Percentiles rank a stretch among this genome's conserved stretches.
phyloP scores from a whole-genome alignment of 2,888 invertebrate species.

The Drosophila nigricruria region DNA sequence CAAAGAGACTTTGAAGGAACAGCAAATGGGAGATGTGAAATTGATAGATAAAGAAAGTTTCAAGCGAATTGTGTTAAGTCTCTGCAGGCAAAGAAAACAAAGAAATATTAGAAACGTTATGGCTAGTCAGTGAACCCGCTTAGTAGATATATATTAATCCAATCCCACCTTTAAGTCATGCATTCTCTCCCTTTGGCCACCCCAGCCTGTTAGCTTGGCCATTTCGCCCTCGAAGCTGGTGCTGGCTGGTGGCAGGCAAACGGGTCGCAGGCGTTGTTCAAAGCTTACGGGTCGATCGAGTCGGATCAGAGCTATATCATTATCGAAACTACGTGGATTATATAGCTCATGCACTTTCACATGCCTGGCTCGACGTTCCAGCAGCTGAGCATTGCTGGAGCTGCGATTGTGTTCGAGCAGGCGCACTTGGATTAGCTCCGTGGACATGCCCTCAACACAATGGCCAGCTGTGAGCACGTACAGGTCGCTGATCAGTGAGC shows the following conservation, averaged over 20 bases:
- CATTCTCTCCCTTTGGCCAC: conserved; percentile 89
- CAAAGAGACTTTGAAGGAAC: conserved; percentile 76
- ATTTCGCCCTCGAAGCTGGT: conserved; percentile 68
- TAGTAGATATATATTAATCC: conserved; percentile 36
- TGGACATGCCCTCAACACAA: conserved; percentile 88
- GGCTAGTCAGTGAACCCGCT: background rate
- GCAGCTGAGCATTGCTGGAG: conserved; percentile 62
- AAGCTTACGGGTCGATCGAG: conserved; percentile 87
- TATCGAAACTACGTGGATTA: conserved; percentile 90
- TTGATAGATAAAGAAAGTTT: conserved; percentile 6
- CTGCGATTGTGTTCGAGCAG: conserved; percentile 90
- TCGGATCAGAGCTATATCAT: conserved; percentile 92
- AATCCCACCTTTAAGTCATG: conserved; percentile 87
- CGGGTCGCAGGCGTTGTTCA: conserved; percentile 88
- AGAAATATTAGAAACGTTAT: background rate
- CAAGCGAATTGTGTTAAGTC: conserved; percentile 15
- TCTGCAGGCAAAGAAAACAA: conserved; percentile 8
- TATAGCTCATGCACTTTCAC: conserved; percentile 88
- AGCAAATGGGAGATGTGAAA: conserved; percentile 38
- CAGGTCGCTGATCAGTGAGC: conserved; percentile 89
- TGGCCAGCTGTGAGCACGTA: conserved; percentile 92
- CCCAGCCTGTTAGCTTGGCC: conserved; percentile 91
- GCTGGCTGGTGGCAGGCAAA: conserved; percentile 88
- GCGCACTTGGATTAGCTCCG: conserved; percentile 87
- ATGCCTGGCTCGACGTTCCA: conserved; percentile 82